These are phyloP conservation scores for Poicephalus meyeri DNA, from an alignment of 2,113 vertebrate genomes.

Conservation along the genomic window DNA sequence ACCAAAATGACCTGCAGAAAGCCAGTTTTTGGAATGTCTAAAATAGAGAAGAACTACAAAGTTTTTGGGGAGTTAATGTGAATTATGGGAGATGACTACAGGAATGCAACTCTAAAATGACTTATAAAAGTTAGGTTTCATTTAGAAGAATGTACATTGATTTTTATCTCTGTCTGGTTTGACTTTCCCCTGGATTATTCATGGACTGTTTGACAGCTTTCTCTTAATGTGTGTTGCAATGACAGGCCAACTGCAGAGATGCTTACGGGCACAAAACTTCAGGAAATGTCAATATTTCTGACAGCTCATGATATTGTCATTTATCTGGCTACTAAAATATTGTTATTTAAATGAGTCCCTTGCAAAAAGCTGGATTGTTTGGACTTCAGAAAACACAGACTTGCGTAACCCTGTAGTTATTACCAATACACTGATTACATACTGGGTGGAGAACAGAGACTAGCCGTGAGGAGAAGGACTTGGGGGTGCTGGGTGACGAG, in stretches of 20 bases:
- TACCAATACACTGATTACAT: too few species aligned
- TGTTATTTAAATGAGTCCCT: neutral
- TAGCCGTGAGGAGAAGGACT: too few species aligned
- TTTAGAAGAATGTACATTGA: neutral
- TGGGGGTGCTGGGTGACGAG: too few species aligned
- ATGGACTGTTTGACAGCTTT: neutral
- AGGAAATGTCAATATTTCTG: neutral
- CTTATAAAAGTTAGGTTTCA: neutral
- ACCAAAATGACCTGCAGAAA: neutral
- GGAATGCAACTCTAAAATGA: neutral
- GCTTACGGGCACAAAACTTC: neutral
- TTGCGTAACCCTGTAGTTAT: too few species aligned
- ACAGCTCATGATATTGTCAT: neutral
- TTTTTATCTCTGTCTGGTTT: neutral
- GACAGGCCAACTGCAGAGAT: neutral
- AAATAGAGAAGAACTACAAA: neutral
- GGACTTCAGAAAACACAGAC: too few species aligned
- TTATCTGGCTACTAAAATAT: neutral
- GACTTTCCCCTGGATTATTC: neutral
- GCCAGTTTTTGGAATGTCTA: neutral
- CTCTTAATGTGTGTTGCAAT: neutral
- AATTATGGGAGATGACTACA: neutral
- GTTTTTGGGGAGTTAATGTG: neutral
- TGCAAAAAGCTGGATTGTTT: neutral
- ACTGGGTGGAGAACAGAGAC: too few species aligned